These are phyloP conservation scores for Darevskia mixta DNA, from an alignment of 2,797 vertebrate genomes.

Conservation along the genomic window DNA sequence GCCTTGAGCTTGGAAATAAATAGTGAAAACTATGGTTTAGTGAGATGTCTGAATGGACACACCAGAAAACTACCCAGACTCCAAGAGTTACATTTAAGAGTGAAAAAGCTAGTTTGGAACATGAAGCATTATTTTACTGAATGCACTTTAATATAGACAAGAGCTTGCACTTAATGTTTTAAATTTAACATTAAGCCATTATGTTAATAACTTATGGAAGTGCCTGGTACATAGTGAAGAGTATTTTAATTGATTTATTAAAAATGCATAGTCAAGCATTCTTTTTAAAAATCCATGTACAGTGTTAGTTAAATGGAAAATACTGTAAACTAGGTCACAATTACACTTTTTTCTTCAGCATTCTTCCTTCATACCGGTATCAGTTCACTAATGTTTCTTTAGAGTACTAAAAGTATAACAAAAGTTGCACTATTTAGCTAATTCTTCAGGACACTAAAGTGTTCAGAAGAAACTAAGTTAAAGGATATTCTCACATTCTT, in stretches of 20 bases:
- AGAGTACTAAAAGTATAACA: neutral
- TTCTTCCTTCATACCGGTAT: neutral
- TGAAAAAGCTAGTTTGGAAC: neutral
- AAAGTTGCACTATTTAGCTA: neutral
- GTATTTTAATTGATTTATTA: slow-evolving; percentile 21
- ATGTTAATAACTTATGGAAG: slow-evolving; percentile 14
- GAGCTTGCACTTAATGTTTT: slow-evolving; percentile 9
- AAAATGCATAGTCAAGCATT: slow-evolving; percentile 29
- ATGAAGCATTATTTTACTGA: neutral
- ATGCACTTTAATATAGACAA: neutral
- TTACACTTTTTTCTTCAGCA: neutral
- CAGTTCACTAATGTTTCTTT: neutral
- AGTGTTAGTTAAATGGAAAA: slow-evolving; percentile 14
- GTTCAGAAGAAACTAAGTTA: neutral
- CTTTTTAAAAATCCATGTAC: neutral
- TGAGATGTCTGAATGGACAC: neutral
- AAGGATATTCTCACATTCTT: neutral
- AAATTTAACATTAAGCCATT: slow-evolving; percentile 28
- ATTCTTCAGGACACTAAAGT: neutral
- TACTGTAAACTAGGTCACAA: slow-evolving; percentile 8
- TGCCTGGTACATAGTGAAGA: neutral
- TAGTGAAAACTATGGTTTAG: neutral
- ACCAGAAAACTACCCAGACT: neutral
- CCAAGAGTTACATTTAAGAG: neutral
- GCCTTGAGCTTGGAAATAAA: neutral